Base-by-base conservation (phyloP, 2,888 invertebrate species). In the Thereva unica region DNA sequence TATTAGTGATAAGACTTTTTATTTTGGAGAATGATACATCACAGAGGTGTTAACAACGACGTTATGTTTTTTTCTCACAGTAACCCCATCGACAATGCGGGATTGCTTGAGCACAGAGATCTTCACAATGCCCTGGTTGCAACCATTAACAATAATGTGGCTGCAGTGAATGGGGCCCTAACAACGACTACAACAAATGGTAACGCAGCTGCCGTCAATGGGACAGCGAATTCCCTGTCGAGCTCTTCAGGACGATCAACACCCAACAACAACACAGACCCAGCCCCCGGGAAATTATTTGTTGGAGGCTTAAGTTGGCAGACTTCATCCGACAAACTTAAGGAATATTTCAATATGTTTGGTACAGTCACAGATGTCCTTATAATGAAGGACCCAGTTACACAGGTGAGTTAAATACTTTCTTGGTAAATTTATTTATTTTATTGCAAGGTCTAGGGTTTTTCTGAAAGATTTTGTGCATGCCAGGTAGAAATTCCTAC, bases 261-360 rank as follows among this genome's bases (percentile, higher is more conserved):
- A 55, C 91, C 91, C 42, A 87, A 83, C 75, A 81, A 83, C 78
- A 79, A 85, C 1, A 83, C 84, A 69, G 89, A 89, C 76, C 88
- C 89, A 2, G 91, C 92, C 2, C 92, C 92, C 3, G 91, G 90
- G 73, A 95, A 94, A 81, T 86, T 94, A 57, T 94, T 94, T 76
- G 94, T 94, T 56, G 94, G 94, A 4, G 95, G 95, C 0, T 87
- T 95, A 69, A 93, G 93, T 80, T 95, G 94, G 94, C 93, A 94
- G 83, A 95, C 95, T 12, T 92, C 93, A 76, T 90, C 92, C 66
- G 94, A 95, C 80, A 95, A 93, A 80, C 86, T 95, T n/a, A 84
- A 92, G 75, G 93, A 94, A 76, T 95, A 95, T 82, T 95, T 95
- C 74, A 91, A 92, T 66, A 92, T 93, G 90, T 95, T 93, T 75